Conservation (phyloP, 2,113 vertebrate genomes). For the Cyanistes caeruleus region DNA sequence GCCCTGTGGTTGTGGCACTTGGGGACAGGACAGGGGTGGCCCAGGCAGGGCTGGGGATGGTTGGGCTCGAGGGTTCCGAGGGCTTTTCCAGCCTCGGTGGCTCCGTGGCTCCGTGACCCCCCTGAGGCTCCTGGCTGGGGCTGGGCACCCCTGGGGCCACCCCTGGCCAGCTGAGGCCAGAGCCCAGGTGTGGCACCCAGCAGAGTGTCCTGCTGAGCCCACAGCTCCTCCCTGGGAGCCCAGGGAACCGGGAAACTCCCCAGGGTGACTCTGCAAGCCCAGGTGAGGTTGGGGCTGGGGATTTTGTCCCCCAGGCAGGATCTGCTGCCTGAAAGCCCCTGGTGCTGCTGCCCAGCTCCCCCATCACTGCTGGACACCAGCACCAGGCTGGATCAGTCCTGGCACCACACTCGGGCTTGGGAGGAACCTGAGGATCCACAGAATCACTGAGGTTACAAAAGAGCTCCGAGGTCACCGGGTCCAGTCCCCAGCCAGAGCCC, state of each 20-base stretch:
- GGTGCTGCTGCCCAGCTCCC: neutral
- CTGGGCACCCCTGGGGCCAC: rapidly evolving
- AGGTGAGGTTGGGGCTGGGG: neutral
- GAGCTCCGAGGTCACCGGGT: neutral
- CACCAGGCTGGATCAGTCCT: neutral
- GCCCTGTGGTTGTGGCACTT: neutral
- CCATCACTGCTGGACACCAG: rapidly evolving
- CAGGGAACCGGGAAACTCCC: neutral
- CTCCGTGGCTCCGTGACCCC: no score
- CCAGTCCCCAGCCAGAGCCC: neutral
- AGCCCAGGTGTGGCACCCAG: rapidly evolving
- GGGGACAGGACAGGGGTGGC: neutral
- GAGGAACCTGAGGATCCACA: neutral
- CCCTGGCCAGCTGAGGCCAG: rapidly evolving
- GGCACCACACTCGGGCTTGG: rapidly evolving
- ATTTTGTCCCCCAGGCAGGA: neutral
- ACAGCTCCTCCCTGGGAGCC: neutral
- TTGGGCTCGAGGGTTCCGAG: neutral
- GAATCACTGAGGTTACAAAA: rapidly evolving
- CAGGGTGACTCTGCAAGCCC: neutral
- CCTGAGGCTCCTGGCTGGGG: neutral
- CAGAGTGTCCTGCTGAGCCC: neutral
- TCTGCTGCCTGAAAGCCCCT: neutral
- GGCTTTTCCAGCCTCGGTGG: neutral
- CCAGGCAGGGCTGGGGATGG: neutral